Conservation (phyloP, 2,888 invertebrate genomes). For the Andrena dorsata region DNA sequence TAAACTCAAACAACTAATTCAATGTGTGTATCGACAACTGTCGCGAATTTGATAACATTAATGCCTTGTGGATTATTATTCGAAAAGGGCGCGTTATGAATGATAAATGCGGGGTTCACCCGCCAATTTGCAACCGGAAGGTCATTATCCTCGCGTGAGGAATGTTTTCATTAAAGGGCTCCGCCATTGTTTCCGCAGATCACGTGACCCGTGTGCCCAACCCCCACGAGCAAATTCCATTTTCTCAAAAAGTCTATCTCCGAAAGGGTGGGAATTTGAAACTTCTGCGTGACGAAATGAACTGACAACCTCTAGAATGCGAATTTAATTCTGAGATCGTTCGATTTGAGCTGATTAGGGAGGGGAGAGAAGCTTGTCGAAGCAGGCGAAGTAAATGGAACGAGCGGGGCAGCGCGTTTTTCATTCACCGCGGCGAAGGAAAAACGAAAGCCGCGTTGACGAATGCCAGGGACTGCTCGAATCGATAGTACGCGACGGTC, state of each 20-base stretch:
- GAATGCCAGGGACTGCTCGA: conserved; percentile 66
- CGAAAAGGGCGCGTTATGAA: conserved; percentile 6
- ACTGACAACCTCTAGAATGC: not conserved
- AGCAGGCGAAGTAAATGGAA: not conserved
- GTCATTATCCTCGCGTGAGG: conserved; percentile 35
- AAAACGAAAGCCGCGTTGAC: conserved; percentile 48
- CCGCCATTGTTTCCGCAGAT: not conserved
- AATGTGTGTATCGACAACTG: not conserved
- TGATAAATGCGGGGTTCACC: conserved; percentile 29
- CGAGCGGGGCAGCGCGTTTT: conserved; percentile 43
- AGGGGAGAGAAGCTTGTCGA: not conserved
- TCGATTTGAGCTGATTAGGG: not conserved
- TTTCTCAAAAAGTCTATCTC: not conserved
- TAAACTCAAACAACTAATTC: not conserved
- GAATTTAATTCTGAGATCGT: not conserved
- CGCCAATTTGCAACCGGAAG: conserved; percentile 27
- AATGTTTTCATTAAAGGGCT: conserved; percentile 34
- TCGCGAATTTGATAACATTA: not conserved
- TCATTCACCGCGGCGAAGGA: conserved; percentile 55
- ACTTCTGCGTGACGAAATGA: not conserved
- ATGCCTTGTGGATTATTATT: not conserved
- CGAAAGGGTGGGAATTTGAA: too few species aligned
- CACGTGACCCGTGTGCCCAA: not conserved
- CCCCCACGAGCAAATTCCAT: not conserved
- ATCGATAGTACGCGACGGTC: conserved; percentile 73